Base-by-base conservation (phyloP, 2,888 invertebrate species). In the Lasioglossum marginatum region DNA sequence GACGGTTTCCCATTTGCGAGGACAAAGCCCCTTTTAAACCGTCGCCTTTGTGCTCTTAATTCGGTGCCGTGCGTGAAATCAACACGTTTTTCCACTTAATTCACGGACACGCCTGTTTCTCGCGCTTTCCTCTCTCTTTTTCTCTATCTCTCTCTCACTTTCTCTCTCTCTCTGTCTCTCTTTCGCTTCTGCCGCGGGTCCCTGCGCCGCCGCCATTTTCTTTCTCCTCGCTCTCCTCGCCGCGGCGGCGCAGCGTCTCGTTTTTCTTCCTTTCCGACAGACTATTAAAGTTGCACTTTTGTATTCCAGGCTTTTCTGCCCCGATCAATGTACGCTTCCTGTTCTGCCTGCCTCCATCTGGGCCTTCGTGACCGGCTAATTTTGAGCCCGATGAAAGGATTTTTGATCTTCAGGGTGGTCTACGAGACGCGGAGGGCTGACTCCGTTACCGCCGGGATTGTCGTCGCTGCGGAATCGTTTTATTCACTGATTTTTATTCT, bases 61-160 rank as follows among this genome's bases (percentile, higher is more conserved):
- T 87, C 86, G 85, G 84, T 87, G 85, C 91, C 88, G 92, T 91
- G 90, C 92, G 92, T 92, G 92, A 92, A 92, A 92, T 92, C 91
- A 90, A 92, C 90, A 91, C 89, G 91, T 91, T 92, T 92, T 91
- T 90, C 91, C 88, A 90, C 90, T 91, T 91, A 91, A 91, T 91
- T 91, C 90, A 89, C 91, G 85, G 87, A 89, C 91, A 89, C 90
- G 87, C 85, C 86, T 82, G 79, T 78, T 85, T 71, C 81, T 79
- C 85, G 76, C 73, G 75, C 82, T 85, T 27, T 79, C 16, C 10
- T 31, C 34, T 43, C 66, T 31, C 45, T 57, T 34, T 31, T 31
- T 66, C 23, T 66, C 48, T 81, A 12, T 57, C 34, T 72, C 66
- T 70, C 57, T 27, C 27, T 34, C 66, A 14, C 43, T 45, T 34